Base-by-base conservation (phyloP, 2,113 vertebrate species). In the Microcebus murinus region DNA sequence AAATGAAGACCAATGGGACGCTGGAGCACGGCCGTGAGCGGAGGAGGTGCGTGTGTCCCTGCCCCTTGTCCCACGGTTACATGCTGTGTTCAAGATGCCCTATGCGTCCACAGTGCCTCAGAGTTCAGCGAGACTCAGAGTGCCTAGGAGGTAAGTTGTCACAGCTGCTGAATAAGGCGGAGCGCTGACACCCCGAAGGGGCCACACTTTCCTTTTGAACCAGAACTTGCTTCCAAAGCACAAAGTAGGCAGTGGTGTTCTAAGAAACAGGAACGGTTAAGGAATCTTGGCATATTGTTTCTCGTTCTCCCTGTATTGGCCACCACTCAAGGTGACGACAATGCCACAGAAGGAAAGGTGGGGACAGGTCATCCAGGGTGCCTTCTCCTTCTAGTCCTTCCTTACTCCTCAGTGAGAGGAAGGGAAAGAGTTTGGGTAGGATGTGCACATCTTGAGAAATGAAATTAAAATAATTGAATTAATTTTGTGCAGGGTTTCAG, bases 31-130 rank as follows among this genome's bases (percentile, higher is more conserved):
- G 4, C 12, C 11, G 11, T 11, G 48, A 67, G 36, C 6, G 17
- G 4, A 90, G 27, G 63, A 42, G 50, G 31, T 3, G 1, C 23
- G 20, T 42, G 27, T 57, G 61, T 68, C 61, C 45, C 83, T 10
- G 31, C 45, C 34, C 61, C 29, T 31, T 10, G 31, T 21, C 12
- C 2, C 12, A 6, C 15, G 7, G 8, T 65, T 9, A 17, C n/a
- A 5, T 3, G 14, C 9, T 14, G 21, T 10, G 2, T 23, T 88
- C 57, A n/a, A 27, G 57, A 21, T 4, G 25, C 27, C 4, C 18
- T 80, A 3, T 1, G 67, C 11, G 15, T 34, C 50, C 29, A 9
- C 4, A 21, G 29, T 21, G 18, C 0, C 0, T 13, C 25, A n/a
- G 48, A 14, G 70, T n/a, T 15, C 59, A 20, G 21, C 0, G 1